A percentile compares a stretch with the other conserved stretches of the same genome.
Evolutionary conservation across 2,888 invertebrate species (phyloP).

Genomic region (Bombylius discolor): DNA sequence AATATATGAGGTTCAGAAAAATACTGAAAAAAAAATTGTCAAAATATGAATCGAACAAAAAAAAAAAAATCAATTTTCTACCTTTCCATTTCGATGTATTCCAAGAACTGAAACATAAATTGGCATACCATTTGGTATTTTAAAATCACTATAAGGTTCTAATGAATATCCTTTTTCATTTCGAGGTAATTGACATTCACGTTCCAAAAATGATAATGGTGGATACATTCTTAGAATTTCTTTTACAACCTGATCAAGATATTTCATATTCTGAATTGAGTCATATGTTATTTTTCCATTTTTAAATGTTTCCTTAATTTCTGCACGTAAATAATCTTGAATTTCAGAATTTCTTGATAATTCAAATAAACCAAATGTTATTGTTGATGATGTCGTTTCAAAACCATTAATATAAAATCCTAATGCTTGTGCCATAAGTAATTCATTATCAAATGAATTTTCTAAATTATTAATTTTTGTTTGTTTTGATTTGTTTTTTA

Average conservation of each 20-base stretch:
- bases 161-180: slow-evolving; percentile 22
- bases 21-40: slow-evolving; percentile 11
- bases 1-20: slow-evolving; percentile 30
- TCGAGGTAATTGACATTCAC: slow-evolving; percentile 24
- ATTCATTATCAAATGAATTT: not conserved
- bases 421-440: slow-evolving; percentile 13
- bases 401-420: slow-evolving; percentile 13
- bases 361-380: slow-evolving; percentile 24
- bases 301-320: slow-evolving; percentile 23
- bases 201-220: slow-evolving; percentile 31
- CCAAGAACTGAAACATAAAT: slow-evolving; percentile 28
- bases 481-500: slow-evolving; percentile 7
- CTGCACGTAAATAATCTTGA: slow-evolving; percentile 24
- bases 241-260: slow-evolving; percentile 24
- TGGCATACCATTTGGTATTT: slow-evolving; percentile 30
- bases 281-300: slow-evolving; percentile 23
- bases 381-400: slow-evolving; percentile 21
- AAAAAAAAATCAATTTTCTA: slow-evolving; percentile 7
- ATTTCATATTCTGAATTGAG: slow-evolving; percentile 24
- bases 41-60: no score
- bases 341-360: slow-evolving; percentile 23
- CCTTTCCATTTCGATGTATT: slow-evolving; percentile 31
- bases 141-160: slow-evolving; percentile 23
- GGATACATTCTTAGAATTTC: slow-evolving; percentile 33
- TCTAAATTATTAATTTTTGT: not conserved